Evolutionary conservation across 2,888 invertebrate species (phyloP), one percentile per base, ranked within the genome.

Genomic region (Choristoneura rosaceana): DNA sequence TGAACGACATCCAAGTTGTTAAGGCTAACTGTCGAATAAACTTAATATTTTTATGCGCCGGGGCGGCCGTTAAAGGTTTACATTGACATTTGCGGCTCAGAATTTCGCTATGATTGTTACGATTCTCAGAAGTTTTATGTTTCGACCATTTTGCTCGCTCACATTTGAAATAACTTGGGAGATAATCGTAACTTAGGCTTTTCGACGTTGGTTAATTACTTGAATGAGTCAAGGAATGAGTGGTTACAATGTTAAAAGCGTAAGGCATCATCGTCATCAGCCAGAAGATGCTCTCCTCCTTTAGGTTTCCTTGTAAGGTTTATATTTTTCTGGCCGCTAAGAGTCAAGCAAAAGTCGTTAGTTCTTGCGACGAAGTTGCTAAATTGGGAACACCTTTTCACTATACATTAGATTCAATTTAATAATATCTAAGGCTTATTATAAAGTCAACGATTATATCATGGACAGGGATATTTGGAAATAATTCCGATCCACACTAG

Each of bases 31-130:
- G 84, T 86, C 87, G 80, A 84, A 91, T 91, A 91, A 92, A 91
- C 79, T 89, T 87, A 87, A 88, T 88, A 87, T 85, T 85, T 92
- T 92, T 92, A 92, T 89, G 89, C 78, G 89, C 84, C 85, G 80
- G 78, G 71, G 9, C 60, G 80, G 84, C 77, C 81, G 82, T 90
- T 85, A 91, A 88, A 82, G 80, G 81, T 82, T 76, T 78, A 78
- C 78, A 81, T 78, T 83, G 87, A 85, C 87, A 75, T 86, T 86
- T 84, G 84, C 84, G 84, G 78, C 81, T 76, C 78, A 77, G 84
- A 85, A 86, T 81, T 86, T 85, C 77, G 82, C 82, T 84, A 84
- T 82, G 82, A 87, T 87, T 84, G 82, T 79, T 79, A 78, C 69
- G 76, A 76, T 82, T 79, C 79, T 73, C 71, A 74, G 75, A 78